Evolutionary conservation across 2,113 vertebrate genomes (phyloP), one percentile per base, ranked within the genome.

Genomic region (Bubo bubo): DNA sequence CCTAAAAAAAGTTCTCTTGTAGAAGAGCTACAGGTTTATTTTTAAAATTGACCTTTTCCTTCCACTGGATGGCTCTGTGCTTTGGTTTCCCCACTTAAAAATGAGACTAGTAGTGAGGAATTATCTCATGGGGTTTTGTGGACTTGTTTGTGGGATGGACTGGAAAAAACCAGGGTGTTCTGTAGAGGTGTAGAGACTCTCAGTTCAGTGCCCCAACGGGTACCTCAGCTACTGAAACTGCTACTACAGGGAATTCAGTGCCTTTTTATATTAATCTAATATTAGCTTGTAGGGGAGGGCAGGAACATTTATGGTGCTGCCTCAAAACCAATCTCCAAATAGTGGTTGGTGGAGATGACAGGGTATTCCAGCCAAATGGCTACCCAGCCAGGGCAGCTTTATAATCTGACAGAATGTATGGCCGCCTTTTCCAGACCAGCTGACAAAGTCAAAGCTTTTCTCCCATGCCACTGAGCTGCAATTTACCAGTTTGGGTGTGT

Each of bases 41-140:
- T 97, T 97, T 94, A 97, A 96, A 96, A 94, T 41, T 94, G 91
- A 91, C 94, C 91, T 95, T 95, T 97, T 81, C 79, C 76, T 92
- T 93, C 89, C 74, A 82, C 24, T 90, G 81, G 84, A 70, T 76
- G 66, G 80, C 74, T 95, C 74, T 22, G 50, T 67, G 66, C 86
- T 93, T 97, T 73, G 71, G 62, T 93, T 93, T 67, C 59, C 64
- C 71, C 43, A 64, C 53, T 93, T 91, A 34, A 91, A 91, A 70
- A 7, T n/a, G 91, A 86, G 76, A 70, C 32, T 72, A 64, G 66
- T 52, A 89, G 56, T 9, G 20, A 95, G 73, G 68, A 91, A 90
- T 91, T 91, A 59, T 43, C 76, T 91, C 7, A 2, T 16, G 32
- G 35, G 41, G 49, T 79, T 91, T 92, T 72, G 71, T 79, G 79